These are phyloP conservation scores for Drosophila kanekoi DNA, from an alignment of 2,888 invertebrate genomes.

Conservation along the genomic window DNA sequence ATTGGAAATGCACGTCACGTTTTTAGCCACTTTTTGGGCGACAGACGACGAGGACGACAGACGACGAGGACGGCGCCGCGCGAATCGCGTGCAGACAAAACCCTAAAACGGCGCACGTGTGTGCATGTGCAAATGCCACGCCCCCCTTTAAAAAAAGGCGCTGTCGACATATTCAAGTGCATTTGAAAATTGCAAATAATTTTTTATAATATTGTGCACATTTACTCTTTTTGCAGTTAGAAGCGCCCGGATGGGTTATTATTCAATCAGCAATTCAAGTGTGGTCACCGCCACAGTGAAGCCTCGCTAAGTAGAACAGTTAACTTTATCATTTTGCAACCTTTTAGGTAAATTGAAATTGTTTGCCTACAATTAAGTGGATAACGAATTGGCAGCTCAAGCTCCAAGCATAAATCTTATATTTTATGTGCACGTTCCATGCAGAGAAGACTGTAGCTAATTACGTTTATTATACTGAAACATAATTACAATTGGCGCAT, in stretches of 20 bases:
- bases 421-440: constrained; percentile 12
- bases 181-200: constrained; percentile 59
- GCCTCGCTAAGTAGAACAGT: constrained; percentile 8
- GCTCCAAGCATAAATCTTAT: constrained; percentile 36
- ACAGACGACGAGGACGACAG: constrained; percentile 51
- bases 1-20: constrained; percentile 68
- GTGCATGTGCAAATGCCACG: constrained; percentile 43
- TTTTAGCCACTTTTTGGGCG: constrained; percentile 67
- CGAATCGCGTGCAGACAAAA: constrained; percentile 62
- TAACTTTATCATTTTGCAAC: background rate
- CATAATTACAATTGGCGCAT: constrained; percentile 67
- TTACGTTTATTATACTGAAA: constrained; percentile 54
- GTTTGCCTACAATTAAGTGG: constrained; percentile 40
- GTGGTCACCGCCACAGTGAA: constrained; percentile 28
- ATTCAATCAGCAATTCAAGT: constrained; percentile 52
- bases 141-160: background rate
- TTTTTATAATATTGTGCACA: constrained; percentile 43
- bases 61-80: constrained; percentile 32
- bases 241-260: constrained; percentile 33
- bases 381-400: constrained; percentile 39
- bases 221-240: constrained; percentile 10
- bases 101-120: constrained; percentile 61
- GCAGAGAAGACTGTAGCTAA: constrained; percentile 44
- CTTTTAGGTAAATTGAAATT: constrained; percentile 21
- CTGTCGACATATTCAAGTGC: constrained; percentile 49